phyloP scores from a whole-genome alignment of 2,888 invertebrate genomes.

The Cartodere bifasciata region DNA sequence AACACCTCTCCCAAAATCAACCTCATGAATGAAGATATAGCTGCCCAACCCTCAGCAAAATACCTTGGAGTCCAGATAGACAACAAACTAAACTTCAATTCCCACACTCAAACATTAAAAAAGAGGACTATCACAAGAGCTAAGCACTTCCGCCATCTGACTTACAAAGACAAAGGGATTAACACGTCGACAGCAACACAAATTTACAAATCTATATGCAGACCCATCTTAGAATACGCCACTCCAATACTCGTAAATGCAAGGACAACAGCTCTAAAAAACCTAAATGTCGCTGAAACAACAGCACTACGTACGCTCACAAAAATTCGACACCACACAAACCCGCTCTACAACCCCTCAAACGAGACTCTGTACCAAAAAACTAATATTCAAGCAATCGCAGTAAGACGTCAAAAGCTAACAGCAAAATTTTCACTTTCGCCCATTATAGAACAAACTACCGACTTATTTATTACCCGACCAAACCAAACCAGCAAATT shows the following conservation, averaged over 20 bases:
- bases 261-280: conserved; percentile 5
- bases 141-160: neutral
- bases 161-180: neutral
- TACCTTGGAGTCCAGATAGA: neutral
- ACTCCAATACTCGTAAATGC: conserved; percentile 3
- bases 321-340: conserved; percentile 5
- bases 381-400: conserved; percentile 5
- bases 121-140: conserved; percentile 1
- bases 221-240: conserved; percentile 6
- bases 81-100: conserved; percentile 2
- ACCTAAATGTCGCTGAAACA: conserved; percentile 7
- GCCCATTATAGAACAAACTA: too few species aligned
- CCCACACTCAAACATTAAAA: conserved; percentile 2
- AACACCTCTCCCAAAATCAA: conserved; percentile 1
- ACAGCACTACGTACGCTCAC: conserved; percentile 6
- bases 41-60: too few species aligned
- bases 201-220: conserved; percentile 7
- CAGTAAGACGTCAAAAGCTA: neutral
- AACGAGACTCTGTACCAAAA: conserved; percentile 2
- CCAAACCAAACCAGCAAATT: too few species aligned
- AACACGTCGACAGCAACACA: conserved; percentile 1
- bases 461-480: too few species aligned
- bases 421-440: conserved; percentile 4
- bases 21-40: too few species aligned
- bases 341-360: conserved; percentile 3